Evolutionary conservation across 2,888 invertebrate species (phyloP).

Genomic region (Cheilosia impressa): DNA sequence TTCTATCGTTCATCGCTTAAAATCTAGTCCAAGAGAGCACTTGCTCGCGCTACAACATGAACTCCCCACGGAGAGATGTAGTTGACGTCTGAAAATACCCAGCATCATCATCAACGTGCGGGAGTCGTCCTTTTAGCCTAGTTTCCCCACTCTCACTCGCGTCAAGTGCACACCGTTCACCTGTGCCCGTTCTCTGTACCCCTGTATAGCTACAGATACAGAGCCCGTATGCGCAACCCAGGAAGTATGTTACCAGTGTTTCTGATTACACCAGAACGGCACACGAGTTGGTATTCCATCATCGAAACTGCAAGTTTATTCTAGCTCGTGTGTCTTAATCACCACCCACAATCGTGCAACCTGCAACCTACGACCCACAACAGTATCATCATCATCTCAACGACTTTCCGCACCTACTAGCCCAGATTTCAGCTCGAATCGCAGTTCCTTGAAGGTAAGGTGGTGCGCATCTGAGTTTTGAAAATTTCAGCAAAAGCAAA

Average conservation of each 20-base stretch:
- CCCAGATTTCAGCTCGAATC: constrained; percentile 63
- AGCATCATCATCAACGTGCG: constrained; percentile 60
- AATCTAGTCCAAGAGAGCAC: constrained; percentile 72
- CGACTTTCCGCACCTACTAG: constrained; percentile 67
- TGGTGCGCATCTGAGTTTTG: neutral
- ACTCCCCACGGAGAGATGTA: constrained; percentile 41
- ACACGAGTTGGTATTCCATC: constrained; percentile 46
- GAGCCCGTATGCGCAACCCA: constrained; percentile 42
- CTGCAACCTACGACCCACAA: constrained; percentile 4
- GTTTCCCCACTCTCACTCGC: constrained; percentile 36
- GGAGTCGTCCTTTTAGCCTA: constrained; percentile 73
- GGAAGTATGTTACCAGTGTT: constrained; percentile 25
- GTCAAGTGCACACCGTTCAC: constrained; percentile 53
- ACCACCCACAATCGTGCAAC: constrained; percentile 54
- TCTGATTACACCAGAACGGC: constrained; percentile 30
- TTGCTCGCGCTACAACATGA: constrained; percentile 58
- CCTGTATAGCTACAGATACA: neutral
- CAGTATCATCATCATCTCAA: constrained; percentile 51
- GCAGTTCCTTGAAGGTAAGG: constrained; percentile 54
- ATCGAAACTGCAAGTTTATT: constrained; percentile 60
- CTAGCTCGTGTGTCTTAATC: constrained; percentile 59
- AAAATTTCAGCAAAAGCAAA: constrained; percentile 25
- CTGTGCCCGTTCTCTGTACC: constrained; percentile 15
- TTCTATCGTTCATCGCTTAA: constrained; percentile 44
- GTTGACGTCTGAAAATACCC: constrained; percentile 62